Evolutionary conservation across 2,888 invertebrate species (phyloP), one percentile per base, ranked within the genome.

Genomic region (Melitaea athalia): DNA sequence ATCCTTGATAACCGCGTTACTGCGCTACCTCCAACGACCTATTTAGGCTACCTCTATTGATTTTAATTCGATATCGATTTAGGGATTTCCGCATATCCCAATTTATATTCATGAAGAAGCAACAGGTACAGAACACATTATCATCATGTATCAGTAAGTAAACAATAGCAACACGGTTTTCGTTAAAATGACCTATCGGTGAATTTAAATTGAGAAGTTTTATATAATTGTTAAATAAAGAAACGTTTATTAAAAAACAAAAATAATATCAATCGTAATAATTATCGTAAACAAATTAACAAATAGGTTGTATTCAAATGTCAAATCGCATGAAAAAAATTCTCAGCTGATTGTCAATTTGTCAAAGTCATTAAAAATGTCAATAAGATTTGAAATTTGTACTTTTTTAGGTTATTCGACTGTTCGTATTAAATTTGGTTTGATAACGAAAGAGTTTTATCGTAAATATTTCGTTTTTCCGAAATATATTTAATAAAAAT

Each of bases 261-360:
- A 38, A 38, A 3, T 38, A 38, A 38, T 38, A 38, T 38, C 6
- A 2, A 24, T 24, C 24, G 38, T 5, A 7, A 8, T 38, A n/a
- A n/a, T n/a, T n/a, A n/a, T n/a, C n/a, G n/a, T n/a, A n/a, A n/a
- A n/a, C n/a, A n/a, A n/a, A n/a, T n/a, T n/a, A n/a, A n/a, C 8
- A 38, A 38, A 8, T 50, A 15, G 11, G 0, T 15, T 15, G 8
- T 10, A 24, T 24, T 24, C 24, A 24, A 24, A 24, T 50, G 17
- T 50, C 15, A 3, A 8, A 17, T 8, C 7, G 10, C 11, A 50
- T 5, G 38, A 38, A 38, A 7, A 50, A 50, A 50, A 50, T 10
- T 8, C 17, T 17, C 15, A 50, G 50, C 50, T 50, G 50, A 50
- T 50, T 50, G 50, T 50, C 47, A 47, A 38, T 47, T 47, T 47